These are phyloP conservation scores for Rhinopomastus cyanomelas DNA, from an alignment of 2,113 vertebrate genomes.

Conservation along the genomic window DNA sequence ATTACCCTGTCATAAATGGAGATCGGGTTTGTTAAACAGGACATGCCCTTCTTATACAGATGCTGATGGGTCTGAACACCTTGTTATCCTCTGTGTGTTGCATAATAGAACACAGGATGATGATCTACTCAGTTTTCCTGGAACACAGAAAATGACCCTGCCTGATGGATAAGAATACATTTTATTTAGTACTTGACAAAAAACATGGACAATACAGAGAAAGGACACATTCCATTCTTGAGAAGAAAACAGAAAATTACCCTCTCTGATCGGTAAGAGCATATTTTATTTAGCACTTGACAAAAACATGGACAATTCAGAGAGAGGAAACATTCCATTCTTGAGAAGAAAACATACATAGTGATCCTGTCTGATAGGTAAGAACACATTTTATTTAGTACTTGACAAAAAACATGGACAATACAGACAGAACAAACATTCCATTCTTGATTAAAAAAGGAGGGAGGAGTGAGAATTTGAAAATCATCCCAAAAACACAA, in stretches of 20 bases:
- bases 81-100: too few relatives aligned
- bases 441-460: not conserved
- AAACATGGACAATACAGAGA: not conserved
- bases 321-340: too few relatives aligned
- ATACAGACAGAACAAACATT: not conserved
- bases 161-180: not conserved
- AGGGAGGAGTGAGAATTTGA: not conserved
- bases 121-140: too few relatives aligned
- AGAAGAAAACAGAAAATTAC: not conserved
- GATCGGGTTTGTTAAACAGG: too few relatives aligned
- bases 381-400: not conserved
- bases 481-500: not conserved
- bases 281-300: too few relatives aligned
- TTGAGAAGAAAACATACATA: not conserved
- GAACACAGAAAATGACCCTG: not conserved
- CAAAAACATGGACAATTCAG: too few relatives aligned
- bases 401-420: not conserved
- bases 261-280: too few relatives aligned
- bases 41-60: too few relatives aligned
- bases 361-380: not conserved
- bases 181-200: not conserved
- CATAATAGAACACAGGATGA: too few relatives aligned
- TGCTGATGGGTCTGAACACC: too few relatives aligned
- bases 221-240: not conserved
- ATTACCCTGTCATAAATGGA: too few relatives aligned